A percentile compares a stretch with the other conserved stretches of the same genome.
phyloP scores from a whole-genome alignment of 2,888 invertebrate genomes.

The Cerceris rybyensis region DNA sequence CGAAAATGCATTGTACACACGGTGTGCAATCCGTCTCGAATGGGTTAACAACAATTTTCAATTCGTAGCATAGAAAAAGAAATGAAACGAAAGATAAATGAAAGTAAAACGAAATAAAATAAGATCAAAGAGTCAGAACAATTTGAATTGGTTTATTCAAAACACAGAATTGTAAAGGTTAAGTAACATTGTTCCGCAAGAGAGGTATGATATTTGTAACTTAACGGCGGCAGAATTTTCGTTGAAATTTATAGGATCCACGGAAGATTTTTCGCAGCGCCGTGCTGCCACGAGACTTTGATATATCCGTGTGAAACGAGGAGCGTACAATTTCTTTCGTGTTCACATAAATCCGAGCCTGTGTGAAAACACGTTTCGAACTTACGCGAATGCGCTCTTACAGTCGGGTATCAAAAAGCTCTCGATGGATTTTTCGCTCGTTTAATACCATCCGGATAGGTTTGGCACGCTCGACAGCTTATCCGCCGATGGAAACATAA shows the following conservation, averaged over 20 bases:
- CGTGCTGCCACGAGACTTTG: neutral
- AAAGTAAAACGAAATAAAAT: too few species aligned
- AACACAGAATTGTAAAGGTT: too few species aligned
- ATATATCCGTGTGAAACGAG: conserved; percentile 3
- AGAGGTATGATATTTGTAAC: conserved; percentile 18
- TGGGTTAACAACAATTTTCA: too few species aligned
- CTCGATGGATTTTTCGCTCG: neutral
- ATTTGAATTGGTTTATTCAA: too few species aligned
- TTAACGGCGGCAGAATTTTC: conserved; percentile 19
- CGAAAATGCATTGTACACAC: too few species aligned
- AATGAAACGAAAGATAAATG: too few species aligned
- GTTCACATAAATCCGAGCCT: neutral
- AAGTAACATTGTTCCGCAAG: neutral
- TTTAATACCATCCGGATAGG: neutral
- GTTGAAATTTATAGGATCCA: conserved; percentile 34
- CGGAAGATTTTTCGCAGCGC: conserved; percentile 24
- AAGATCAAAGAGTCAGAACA: too few species aligned
- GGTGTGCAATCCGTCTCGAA: too few species aligned
- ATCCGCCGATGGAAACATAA: neutral
- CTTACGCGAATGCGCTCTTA: neutral
- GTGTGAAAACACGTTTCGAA: neutral
- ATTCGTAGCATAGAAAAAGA: too few species aligned
- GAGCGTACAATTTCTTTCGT: neutral
- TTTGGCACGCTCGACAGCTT: neutral
- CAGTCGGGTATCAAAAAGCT: neutral